These are phyloP conservation scores for Plusia festucae DNA, from an alignment of 2,888 invertebrate species.

Conservation along the genomic window DNA sequence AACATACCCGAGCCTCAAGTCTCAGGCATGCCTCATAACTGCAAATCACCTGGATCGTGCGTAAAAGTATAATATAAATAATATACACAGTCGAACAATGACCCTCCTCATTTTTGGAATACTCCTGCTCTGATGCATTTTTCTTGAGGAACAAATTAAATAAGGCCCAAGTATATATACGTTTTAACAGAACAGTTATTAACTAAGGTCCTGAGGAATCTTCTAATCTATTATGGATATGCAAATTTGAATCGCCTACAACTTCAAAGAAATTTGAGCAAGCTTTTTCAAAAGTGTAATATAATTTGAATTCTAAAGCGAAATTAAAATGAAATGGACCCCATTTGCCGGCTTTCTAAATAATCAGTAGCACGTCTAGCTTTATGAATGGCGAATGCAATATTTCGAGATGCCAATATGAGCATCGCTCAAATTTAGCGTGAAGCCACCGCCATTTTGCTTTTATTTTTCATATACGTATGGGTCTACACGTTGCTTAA, in stretches of 20 bases:
- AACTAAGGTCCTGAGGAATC: no score
- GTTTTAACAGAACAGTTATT: no score
- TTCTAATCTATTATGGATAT: conserved; percentile 10
- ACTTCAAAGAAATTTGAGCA: conserved; percentile 15
- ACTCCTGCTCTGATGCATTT: background rate
- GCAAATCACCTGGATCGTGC: conserved; percentile 8
- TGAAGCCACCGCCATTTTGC: conserved; percentile 53
- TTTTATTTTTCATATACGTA: conserved; percentile 32
- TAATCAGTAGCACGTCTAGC: background rate
- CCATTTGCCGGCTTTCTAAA: background rate
- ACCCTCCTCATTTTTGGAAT: no score
- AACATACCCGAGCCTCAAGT: conserved; percentile 13
- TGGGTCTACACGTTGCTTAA: conserved; percentile 19
- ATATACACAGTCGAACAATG: no score
- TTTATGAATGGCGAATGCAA: conserved; percentile 17
- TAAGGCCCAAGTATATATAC: background rate
- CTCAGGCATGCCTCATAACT: conserved; percentile 15
- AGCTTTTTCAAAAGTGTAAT: background rate
- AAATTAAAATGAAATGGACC: background rate
- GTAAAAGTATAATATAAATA: conserved; percentile 4
- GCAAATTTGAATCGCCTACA: conserved; percentile 21
- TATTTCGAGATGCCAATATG: conserved; percentile 26
- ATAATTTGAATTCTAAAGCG: background rate
- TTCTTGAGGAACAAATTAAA: background rate
- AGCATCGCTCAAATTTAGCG: conserved; percentile 40